Base-by-base conservation (phyloP, 92 coral and sea anemone genomes). In the Nematostella vectensis region DNA sequence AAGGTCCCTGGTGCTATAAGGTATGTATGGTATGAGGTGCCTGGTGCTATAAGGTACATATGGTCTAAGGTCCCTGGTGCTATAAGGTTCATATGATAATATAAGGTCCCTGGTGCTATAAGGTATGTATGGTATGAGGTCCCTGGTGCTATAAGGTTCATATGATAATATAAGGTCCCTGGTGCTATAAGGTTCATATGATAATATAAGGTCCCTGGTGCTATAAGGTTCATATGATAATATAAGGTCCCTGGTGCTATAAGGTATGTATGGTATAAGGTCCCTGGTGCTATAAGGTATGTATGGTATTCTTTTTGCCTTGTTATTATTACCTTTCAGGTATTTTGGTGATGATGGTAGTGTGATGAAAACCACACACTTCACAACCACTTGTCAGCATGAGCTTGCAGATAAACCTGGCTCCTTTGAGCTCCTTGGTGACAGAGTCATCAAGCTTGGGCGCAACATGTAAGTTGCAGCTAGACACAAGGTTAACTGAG, bases 101-200 rank as follows among this genome's bases (percentile, higher is more conserved):
- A n/a, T 1, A 96, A 93, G 39, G 99, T 93, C 3, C 99, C 99
- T 1, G 96, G 99, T n/a, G 37, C 80, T 4, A 82, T 93, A 50
- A 87, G 99, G 99, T 82, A n/a, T n/a, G n/a, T n/a, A n/a, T n/a
- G n/a, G n/a, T n/a, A n/a, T 1, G 99, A 93, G 39, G 99, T 93
- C 3, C 99, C 99, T 1, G 96, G 99, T n/a, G 37, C 80, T 4
- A 82, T 93, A 50, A 87, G 99, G 99, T 82, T n/a, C n/a, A n/a
- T n/a, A n/a, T n/a, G n/a, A n/a, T n/a, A n/a, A n/a, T n/a, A n/a
- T 1, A 96, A 93, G 39, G 99, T 93, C 3, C 99, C 99, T 1
- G 96, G 99, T n/a, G 37, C 80, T 4, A 82, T 93, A 50, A 87
- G 99, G 99, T 82, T n/a, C n/a, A n/a, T n/a, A n/a, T n/a, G n/a